These are phyloP conservation scores for Orcinus orca DNA, from an alignment of 2,113 vertebrate genomes.

Conservation along the genomic window DNA sequence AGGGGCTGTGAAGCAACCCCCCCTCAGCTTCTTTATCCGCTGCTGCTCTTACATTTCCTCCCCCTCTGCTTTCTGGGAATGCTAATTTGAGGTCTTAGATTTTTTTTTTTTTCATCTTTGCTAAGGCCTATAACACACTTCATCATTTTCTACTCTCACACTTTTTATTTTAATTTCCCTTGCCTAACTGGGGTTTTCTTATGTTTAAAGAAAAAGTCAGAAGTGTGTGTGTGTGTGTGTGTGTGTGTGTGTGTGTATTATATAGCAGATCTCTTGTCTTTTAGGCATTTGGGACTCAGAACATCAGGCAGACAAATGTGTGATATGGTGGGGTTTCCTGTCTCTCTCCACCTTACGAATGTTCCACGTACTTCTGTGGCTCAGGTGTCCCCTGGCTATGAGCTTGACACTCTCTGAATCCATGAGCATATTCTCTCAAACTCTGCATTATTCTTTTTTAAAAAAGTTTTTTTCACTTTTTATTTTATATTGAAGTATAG, in stretches of 20 bases:
- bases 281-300: neutral
- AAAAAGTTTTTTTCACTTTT: neutral
- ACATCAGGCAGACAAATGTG: neutral
- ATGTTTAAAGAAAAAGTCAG: conserved; percentile 70
- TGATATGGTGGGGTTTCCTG: neutral
- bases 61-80: conserved; percentile 62
- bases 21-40: neutral
- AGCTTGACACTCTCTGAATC: neutral
- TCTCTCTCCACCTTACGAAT: neutral
- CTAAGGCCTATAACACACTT: neutral
- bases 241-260: neutral
- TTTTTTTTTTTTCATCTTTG: conserved; percentile 44
- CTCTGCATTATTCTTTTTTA: neutral
- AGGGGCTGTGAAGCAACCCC: neutral
- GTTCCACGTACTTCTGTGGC: neutral
- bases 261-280: neutral
- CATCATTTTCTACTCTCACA: conserved; percentile 43
- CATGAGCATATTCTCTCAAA: neutral
- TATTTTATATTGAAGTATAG: neutral
- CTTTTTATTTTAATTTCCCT: neutral
- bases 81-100: conserved; percentile 63
- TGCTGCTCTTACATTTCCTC: neutral
- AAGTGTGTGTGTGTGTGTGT: neutral
- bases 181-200: conserved; percentile 57
- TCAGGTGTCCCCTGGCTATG: neutral